Evolutionary conservation across 2,888 invertebrate genomes (phyloP).

Genomic region (Ophion slaviceki): DNA sequence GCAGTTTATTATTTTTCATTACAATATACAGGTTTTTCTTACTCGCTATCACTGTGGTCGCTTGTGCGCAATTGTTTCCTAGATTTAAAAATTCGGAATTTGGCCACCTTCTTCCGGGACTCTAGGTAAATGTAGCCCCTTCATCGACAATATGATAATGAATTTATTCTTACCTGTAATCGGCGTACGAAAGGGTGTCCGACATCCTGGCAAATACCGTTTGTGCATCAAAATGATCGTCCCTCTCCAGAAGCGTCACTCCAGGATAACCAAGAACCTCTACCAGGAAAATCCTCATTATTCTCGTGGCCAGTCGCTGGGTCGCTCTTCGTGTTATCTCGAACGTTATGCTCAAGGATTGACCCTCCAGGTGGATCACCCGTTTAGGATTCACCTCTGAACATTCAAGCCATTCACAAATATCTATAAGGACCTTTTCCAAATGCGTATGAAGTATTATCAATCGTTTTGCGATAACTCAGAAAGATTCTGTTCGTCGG

Average conservation of each 20-base stretch:
- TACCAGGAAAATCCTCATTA: constrained; percentile 86
- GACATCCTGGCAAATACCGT: constrained; percentile 80
- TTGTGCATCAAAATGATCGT: constrained; percentile 83
- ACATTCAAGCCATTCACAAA: constrained; percentile 17
- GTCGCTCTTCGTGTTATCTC: constrained; percentile 85
- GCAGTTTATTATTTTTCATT: too few relatives aligned
- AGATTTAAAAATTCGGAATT: too few relatives aligned
- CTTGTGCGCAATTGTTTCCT: too few relatives aligned
- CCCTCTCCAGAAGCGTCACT: constrained; percentile 81
- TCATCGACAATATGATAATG: background rate
- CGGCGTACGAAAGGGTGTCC: constrained; percentile 68
- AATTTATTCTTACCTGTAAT: constrained; percentile 72
- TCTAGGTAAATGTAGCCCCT: too few relatives aligned
- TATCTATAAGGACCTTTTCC: background rate
- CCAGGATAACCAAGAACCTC: constrained; percentile 84
- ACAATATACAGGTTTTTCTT: too few relatives aligned
- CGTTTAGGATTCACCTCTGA: constrained; percentile 85
- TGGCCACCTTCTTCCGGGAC: too few relatives aligned
- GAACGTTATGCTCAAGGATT: constrained; percentile 83
- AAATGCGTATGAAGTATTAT: background rate
- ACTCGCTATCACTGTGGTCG: too few relatives aligned
- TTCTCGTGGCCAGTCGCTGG: constrained; percentile 85
- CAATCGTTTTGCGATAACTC: background rate
- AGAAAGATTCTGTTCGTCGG: background rate
- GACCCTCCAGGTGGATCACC: constrained; percentile 81